A percentile compares a stretch with the other conserved stretches of the same genome.
Conservation (phyloP, 2,797 vertebrate genomes). For the Atherinosoma microstoma region DNA sequence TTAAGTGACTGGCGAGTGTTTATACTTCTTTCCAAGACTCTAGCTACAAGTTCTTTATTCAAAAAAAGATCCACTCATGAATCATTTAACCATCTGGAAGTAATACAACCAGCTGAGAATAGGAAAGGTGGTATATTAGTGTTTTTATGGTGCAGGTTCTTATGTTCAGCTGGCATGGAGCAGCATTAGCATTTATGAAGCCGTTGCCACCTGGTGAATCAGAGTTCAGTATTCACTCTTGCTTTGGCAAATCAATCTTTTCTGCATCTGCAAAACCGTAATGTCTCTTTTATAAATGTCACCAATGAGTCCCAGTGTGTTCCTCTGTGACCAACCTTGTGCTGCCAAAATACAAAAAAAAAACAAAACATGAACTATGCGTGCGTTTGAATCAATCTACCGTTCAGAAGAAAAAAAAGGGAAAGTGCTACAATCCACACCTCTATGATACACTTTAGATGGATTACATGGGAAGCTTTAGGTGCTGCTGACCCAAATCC, state of each 20-base stretch:
- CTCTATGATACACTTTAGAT: neutral
- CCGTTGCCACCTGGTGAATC: constrained; percentile 19
- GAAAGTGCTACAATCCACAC: neutral
- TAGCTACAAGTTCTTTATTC: neutral
- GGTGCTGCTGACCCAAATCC: too few species aligned
- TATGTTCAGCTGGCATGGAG: constrained; percentile 2
- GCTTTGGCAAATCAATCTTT: neutral
- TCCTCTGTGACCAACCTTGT: neutral
- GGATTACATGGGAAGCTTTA: too few species aligned
- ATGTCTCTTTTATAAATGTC: too few species aligned
- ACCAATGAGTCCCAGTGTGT: neutral
- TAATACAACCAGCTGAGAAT: constrained; percentile 3
- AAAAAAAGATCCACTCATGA: neutral
- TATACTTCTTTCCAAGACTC: neutral
- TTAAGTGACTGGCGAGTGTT: too few species aligned
- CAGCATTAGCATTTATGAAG: constrained; percentile 28
- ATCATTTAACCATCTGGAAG: constrained; percentile 7
- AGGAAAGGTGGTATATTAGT: neutral
- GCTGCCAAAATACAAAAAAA: too few species aligned
- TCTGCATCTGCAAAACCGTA: too few species aligned
- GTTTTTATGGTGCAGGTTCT: constrained; percentile 5
- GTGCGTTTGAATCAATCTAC: too few species aligned
- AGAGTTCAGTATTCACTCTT: constrained; percentile 18
- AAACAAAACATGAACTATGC: too few species aligned
- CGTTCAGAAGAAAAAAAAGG: neutral